Conservation (phyloP, 1,140 invertebrate species). For the Adelges cooleyi region DNA sequence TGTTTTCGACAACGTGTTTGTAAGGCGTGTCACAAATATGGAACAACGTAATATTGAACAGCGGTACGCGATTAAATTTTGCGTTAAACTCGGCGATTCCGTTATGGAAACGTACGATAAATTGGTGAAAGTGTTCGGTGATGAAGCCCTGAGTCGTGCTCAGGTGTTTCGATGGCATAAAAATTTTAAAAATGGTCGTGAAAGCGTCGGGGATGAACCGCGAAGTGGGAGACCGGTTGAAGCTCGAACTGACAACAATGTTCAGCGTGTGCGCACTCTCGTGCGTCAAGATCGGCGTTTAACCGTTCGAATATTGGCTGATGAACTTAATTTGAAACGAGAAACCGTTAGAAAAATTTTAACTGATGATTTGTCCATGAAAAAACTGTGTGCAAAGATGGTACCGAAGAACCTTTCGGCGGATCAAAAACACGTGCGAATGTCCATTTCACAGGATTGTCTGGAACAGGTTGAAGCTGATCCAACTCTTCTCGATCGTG, state of each 20-base stretch:
- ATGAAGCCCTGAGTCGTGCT: constrained; percentile 4
- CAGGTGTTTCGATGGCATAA: not conserved
- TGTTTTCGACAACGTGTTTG: not conserved
- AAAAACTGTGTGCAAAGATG: not conserved
- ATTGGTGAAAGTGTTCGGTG: constrained; percentile 8
- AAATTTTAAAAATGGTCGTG: not conserved
- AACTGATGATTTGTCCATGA: not conserved
- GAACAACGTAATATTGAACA: constrained; percentile 20
- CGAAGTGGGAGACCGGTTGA: not conserved
- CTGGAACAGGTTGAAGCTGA: constrained; percentile 25
- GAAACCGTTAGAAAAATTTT: constrained; percentile 1
- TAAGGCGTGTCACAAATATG: not conserved
- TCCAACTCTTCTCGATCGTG: constrained; percentile 10
- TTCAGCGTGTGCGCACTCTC: not conserved
- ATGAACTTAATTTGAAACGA: not conserved
- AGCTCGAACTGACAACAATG: not conserved
- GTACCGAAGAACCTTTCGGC: constrained; percentile 8
- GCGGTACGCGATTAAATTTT: constrained; percentile 31
- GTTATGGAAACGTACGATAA: not conserved
- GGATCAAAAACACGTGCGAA: constrained; percentile 25
- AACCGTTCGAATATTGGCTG: not conserved
- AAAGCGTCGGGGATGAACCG: constrained; percentile 13
- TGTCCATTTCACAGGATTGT: constrained; percentile 21
- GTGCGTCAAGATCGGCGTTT: constrained; percentile 2
- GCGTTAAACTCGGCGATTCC: constrained; percentile 28